Evolutionary conservation across 2,888 invertebrate species (phyloP).

Genomic region (Hesperia comma): DNA sequence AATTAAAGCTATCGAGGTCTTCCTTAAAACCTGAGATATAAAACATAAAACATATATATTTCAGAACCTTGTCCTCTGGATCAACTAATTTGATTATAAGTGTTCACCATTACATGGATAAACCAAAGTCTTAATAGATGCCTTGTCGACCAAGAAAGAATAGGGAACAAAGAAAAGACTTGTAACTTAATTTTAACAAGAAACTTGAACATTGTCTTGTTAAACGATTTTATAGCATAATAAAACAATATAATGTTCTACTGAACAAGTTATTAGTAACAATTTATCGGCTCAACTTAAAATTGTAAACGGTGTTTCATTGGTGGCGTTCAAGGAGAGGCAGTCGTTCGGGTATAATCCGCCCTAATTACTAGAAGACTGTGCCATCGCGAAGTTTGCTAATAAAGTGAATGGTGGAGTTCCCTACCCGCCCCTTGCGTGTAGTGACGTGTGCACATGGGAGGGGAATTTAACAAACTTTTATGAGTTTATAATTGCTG

Average conservation of each 20-base stretch:
- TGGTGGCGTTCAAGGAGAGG: slow-evolving; percentile 43
- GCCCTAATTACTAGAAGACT: slow-evolving; percentile 78
- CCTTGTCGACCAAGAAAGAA: too few species aligned
- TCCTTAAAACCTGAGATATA: too few species aligned
- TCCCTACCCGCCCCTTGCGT: slow-evolving; percentile 26
- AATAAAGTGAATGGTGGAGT: slow-evolving; percentile 79
- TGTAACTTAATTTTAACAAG: too few species aligned
- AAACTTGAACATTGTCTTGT: too few species aligned
- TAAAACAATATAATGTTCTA: not conserved
- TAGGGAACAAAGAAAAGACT: too few species aligned
- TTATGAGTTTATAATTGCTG: slow-evolving; percentile 4
- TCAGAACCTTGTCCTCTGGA: too few species aligned
- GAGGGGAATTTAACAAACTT: slow-evolving; percentile 4
- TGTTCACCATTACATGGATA: too few species aligned
- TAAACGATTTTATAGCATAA: not conserved
- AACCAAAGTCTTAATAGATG: too few species aligned
- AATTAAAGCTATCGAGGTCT: too few species aligned
- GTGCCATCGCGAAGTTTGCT: slow-evolving; percentile 74
- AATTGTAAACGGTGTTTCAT: slow-evolving; percentile 29
- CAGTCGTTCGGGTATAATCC: slow-evolving; percentile 76
- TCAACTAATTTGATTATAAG: too few species aligned
- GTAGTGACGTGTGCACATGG: slow-evolving; percentile 27
- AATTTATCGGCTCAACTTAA: slow-evolving; percentile 21
- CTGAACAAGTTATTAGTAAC: slow-evolving; percentile 2
- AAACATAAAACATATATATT: too few species aligned